These are phyloP conservation scores for Palythoa caribaeorum DNA, from an alignment of 92 coral and sea anemone species.

Conservation along the genomic window DNA sequence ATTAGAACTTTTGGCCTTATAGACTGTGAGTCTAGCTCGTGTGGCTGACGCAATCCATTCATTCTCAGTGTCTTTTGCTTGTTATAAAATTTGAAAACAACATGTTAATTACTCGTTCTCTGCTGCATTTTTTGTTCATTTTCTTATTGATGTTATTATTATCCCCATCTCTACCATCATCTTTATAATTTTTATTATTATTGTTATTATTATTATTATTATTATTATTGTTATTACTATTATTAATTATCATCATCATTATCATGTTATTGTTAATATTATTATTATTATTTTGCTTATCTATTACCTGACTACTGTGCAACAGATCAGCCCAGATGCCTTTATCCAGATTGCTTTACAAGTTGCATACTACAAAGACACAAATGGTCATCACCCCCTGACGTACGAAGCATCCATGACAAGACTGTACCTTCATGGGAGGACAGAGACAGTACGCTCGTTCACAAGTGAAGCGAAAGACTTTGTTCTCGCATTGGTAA, in stretches of 20 bases:
- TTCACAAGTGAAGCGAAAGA: slow-evolving; percentile 86
- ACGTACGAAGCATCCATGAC: slow-evolving; percentile 99
- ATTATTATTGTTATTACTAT: background rate
- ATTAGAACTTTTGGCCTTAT: too few species aligned
- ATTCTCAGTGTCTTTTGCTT: too few species aligned
- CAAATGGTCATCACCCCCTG: slow-evolving; percentile 86
- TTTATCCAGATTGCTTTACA: slow-evolving; percentile 96
- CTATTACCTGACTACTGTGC: background rate
- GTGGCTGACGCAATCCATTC: too few species aligned
- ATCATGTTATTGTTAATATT: background rate
- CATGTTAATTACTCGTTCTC: too few species aligned
- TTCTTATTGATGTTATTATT: too few species aligned
- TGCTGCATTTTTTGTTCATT: too few species aligned
- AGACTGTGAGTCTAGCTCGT: too few species aligned
- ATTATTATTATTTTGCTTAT: background rate
- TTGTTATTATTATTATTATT: too few species aligned
- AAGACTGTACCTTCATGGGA: slow-evolving; percentile 89
- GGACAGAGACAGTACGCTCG: slow-evolving; percentile 98
- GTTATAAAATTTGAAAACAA: too few species aligned
- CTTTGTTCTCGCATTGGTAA: slow-evolving; percentile 81
- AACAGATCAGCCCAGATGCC: slow-evolving; percentile 95
- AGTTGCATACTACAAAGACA: slow-evolving; percentile 86
- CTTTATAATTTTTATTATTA: too few species aligned
- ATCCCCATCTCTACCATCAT: too few species aligned
- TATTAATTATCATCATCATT: background rate